Evolutionary conservation across 92 coral and sea anemone genomes (phyloP).

Genomic region (Phenganax marumi): DNA sequence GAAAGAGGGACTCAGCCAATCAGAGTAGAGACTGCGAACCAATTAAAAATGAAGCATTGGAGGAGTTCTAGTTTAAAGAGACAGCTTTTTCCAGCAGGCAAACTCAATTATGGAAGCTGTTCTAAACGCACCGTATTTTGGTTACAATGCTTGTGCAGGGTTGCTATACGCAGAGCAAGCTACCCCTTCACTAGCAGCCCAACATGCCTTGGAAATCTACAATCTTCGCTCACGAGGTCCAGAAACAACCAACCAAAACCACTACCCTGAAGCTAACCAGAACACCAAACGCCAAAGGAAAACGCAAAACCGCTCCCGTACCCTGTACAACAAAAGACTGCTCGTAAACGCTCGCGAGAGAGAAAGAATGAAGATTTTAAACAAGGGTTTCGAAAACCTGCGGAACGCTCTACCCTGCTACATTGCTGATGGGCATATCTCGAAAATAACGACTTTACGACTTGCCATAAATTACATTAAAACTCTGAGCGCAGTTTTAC

Average conservation of each 20-base stretch:
- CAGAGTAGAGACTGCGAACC: neutral
- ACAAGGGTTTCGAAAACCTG: conserved; percentile 92
- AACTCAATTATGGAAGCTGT: conserved; percentile 33
- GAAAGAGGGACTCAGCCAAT: neutral
- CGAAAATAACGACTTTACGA: conserved; percentile 92
- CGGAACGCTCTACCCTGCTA: conserved; percentile 97
- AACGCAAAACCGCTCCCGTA: conserved; percentile 76
- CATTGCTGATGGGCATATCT: conserved; percentile 99
- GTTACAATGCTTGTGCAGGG: conserved; percentile 14
- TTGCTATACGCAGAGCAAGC: neutral
- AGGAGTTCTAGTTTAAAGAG: conserved; percentile 1
- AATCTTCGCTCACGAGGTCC: conserved; percentile 16
- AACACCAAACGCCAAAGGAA: neutral
- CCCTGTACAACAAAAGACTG: conserved; percentile 87
- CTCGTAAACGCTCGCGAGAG: conserved; percentile 96
- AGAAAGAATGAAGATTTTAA: conserved; percentile 89
- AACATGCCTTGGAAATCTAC: conserved; percentile 26
- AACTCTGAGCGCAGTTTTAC: conserved; percentile 87
- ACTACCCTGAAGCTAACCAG: neutral
- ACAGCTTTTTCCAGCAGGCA: neutral
- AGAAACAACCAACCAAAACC: neutral
- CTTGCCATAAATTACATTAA: conserved; percentile 97
- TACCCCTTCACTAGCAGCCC: neutral
- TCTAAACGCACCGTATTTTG: conserved; percentile 3
- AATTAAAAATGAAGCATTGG: neutral